These are phyloP conservation scores for Hirtodrosophila confusa DNA, from an alignment of 2,888 invertebrate species.

Conservation along the genomic window DNA sequence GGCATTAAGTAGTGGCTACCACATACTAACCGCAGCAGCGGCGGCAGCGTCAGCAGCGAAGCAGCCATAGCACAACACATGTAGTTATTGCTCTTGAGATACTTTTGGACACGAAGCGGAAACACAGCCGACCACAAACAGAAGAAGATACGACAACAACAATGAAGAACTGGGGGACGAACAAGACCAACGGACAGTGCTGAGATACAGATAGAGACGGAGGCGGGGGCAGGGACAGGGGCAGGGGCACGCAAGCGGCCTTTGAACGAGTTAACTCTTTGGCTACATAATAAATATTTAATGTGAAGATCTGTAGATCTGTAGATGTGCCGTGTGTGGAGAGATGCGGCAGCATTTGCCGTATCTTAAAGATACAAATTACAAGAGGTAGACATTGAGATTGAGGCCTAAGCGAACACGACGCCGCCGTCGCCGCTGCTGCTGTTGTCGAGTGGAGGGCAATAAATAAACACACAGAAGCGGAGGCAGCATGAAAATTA, in stretches of 20 bases:
- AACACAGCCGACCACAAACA: constrained; percentile 58
- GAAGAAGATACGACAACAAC: constrained; percentile 8
- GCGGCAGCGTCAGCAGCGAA: constrained; percentile 32
- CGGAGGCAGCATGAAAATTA: constrained; percentile 75
- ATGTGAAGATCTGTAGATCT: constrained; percentile 69
- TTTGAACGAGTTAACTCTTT: constrained; percentile 73
- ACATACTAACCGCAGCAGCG: constrained; percentile 60
- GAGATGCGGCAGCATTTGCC: constrained; percentile 54
- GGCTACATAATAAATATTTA: constrained; percentile 78
- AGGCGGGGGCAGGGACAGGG: constrained; percentile 21
- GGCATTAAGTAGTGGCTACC: constrained; percentile 63
- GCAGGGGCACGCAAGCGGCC: constrained; percentile 36
- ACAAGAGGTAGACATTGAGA: constrained; percentile 77
- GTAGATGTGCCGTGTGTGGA: constrained; percentile 14
- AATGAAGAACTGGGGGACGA: constrained; percentile 47
- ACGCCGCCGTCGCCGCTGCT: constrained; percentile 10
- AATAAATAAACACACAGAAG: constrained; percentile 69
- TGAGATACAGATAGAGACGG: not conserved
- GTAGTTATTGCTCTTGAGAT: constrained; percentile 77
- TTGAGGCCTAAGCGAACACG: constrained; percentile 70
- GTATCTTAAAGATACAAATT: constrained; percentile 78
- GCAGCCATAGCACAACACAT: constrained; percentile 55
- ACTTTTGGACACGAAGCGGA: constrained; percentile 77
- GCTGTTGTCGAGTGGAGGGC: constrained; percentile 56
- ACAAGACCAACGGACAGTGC: constrained; percentile 25